Conservation (phyloP, 1,140 invertebrate species). For the Ceratitis capitata region DNA sequence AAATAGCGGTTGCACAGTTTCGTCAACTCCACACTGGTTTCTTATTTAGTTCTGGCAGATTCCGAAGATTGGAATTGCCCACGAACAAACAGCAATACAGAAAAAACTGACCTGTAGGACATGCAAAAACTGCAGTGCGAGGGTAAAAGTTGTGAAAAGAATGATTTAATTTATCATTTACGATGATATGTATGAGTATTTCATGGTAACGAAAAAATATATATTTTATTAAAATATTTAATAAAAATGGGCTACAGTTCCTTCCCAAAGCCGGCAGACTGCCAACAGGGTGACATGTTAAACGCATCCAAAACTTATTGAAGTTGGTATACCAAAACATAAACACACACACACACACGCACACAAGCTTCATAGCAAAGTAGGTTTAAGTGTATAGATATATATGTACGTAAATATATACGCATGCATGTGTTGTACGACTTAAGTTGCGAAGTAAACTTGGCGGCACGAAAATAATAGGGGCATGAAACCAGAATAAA, state of each 20-base stretch:
- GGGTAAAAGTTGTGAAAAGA: too few species aligned
- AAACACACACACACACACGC: background rate
- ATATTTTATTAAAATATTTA: background rate
- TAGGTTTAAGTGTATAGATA: too few species aligned
- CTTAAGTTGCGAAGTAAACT: constrained; percentile 14
- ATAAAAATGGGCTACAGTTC: background rate
- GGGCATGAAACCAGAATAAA: background rate
- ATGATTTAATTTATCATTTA: too few species aligned
- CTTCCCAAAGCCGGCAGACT: background rate
- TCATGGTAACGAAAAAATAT: background rate
- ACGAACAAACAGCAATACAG: background rate
- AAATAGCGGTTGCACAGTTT: too few species aligned
- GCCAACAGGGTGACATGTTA: background rate
- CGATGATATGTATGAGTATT: background rate
- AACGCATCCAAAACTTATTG: background rate
- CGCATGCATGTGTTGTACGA: background rate
- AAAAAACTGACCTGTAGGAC: background rate
- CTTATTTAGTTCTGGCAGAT: too few species aligned
- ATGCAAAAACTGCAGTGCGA: background rate
- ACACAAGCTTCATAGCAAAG: background rate
- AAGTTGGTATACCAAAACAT: background rate
- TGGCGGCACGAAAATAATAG: constrained; percentile 12
- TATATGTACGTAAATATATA: background rate
- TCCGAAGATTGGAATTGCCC: background rate
- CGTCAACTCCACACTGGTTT: too few species aligned